Evolutionary conservation across 2,113 vertebrate genomes (phyloP), one percentile per base, ranked within the genome.

Genomic region (Pomatorhinus ruficollis): DNA sequence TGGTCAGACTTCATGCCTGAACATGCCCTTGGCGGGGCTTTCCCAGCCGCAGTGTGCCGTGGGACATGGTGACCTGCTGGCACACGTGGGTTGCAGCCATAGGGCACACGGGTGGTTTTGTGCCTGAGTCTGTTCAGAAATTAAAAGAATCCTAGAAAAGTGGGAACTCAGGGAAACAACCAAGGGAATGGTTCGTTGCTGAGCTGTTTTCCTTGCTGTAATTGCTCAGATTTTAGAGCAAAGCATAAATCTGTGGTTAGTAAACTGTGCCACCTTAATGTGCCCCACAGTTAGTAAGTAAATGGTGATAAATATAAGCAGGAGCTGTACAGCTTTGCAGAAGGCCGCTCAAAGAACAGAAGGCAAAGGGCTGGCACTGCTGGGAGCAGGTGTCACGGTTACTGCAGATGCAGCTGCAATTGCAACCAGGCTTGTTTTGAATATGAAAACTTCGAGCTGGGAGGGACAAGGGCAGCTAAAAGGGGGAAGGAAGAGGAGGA

Each of bases 401-500:
- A 33, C 80, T 54, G 72, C 64, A 86, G 79, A 11, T 91, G 87
- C 57, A 90, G 80, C 68, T 95, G 40, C 16, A 20, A 85, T 28
- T 70, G 87, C 56, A 90, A 60, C 49, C 40, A 44, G n/a, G 42
- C 78, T 82, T 76, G 49, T 68, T 92, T 93, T 97, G 96, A 94
- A 90, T 88, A 92, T 68, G 75, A 90, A 91, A 85, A 94, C 40
- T 54, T 93, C 72, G 64, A 87, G 49, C 75, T 77, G 79, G 56
- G 89, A 96, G 85, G 40, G 40, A 72, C 53, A 83, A 70, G 31
- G 33, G 47, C 22, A 30, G 49, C 19, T 61, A 77, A 84, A 85
- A 96, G 66, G 39, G 76, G 79, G 71, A 86, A 93, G 91, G 81
- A 96, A 93, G 93, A 85, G 75, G 56, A 89, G 71, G 76, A 90